Evolutionary conservation across 2,113 vertebrate genomes (phyloP), one percentile per base, ranked within the genome.

Genomic region (Sakesphorus luctuosus): DNA sequence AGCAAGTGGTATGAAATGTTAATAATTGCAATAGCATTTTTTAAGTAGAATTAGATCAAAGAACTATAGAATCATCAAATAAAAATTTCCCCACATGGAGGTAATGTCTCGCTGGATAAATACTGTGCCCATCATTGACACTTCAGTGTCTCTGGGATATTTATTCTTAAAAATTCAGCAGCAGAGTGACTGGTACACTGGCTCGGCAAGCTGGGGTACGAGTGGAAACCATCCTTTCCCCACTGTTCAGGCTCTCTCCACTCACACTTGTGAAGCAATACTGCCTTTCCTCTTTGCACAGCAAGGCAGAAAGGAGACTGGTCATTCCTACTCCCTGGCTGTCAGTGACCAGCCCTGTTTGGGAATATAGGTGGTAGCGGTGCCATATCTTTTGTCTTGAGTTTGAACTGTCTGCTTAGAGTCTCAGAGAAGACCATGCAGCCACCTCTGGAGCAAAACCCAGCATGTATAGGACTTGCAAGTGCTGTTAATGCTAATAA

Each of bases 1-100:
- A 96, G 68, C 29, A 47, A 77, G n/a, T 62, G 31, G 23, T 87
- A 36, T 88, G 63, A 92, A 94, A 92, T 89, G 79, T 87, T 93
- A 90, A 53, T 90, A 83, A 62, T 77, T 69, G 44, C 72, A 89
- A 16, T 78, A 81, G 43, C 38, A 81, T 89, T 84, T 93, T 92
- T 23, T 24, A 90, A 93, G 38, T 71, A 84, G 59, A 92, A 72
- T 94, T 77, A 88, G 72, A 75, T 81, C 52, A 92, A 93, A 91
- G 65, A 52, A 83, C 46, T 94, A 73, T 56, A 91, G 47, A 65
- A 78, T 36, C 68, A 86, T 83, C 63, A 84, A 92, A 43, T 61
- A 86, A 65, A 31, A 75, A 59, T 80, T 84, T 91, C 36, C 14
- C n/a, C 2, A 4, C 61, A 28, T 3, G 6, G 29, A 77, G 18